Evolutionary conservation across 2,888 invertebrate species (phyloP), one percentile per base, ranked within the genome.

Genomic region (Polyommatus iphigenia): DNA sequence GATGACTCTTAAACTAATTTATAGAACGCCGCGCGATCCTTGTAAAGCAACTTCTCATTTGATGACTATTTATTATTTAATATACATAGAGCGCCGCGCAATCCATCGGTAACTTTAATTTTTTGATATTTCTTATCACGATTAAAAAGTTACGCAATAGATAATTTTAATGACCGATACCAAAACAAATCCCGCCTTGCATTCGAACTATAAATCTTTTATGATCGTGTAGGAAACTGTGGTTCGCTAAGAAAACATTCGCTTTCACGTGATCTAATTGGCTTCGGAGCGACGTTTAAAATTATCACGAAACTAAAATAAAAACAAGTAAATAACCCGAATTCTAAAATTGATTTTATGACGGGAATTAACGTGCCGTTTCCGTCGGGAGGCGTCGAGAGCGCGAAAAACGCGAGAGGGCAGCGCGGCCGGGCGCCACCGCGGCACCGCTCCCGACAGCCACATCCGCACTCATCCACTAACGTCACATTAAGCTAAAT

Each of bases 301-400:
- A 93, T 92, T 90, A 93, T 91, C 92, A 90, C 90, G 90, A 87
- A 90, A 89, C 92, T 91, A 89, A 93, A 93, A 94, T 93, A 92
- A 93, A 93, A 93, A 92, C 90, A 93, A 92, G 92, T 93, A 93
- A 93, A 93, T 93, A 93, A 92, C 91, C 92, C 90, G 91, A 92
- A 92, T 93, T 92, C 94, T 93, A 93, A 93, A 93, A 92, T 89
- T 90, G 94, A 93, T 93, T 94, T 94, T 93, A 94, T 92, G 93
- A 93, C 93, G 92, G 91, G 93, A 93, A 93, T 93, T 93, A 94
- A 94, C 94, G 93, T 90, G 93, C 93, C 92, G 93, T 94, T 94
- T 94, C 94, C 94, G 93, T 90, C 92, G 91, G 90, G 89, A 89
- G 93, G 92, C 91, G 93, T 88, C 93, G 94, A 94, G 92, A 94